Conservation (phyloP, 2,113 vertebrate species). For the Cryptotis parvus region DNA sequence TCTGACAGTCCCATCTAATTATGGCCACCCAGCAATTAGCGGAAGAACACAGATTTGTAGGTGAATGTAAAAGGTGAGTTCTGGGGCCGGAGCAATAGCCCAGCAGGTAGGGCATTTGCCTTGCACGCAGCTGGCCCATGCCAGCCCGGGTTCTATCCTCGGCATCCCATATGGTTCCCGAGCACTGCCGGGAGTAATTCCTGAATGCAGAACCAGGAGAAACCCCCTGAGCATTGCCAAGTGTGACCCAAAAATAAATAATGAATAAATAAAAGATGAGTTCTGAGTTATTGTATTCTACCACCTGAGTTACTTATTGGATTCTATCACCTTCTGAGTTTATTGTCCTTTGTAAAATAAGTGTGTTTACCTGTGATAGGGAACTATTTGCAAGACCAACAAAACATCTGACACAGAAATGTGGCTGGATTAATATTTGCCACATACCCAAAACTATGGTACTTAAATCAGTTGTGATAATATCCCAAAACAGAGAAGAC, state of each 20-base stretch:
- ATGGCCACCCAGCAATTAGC: neutral
- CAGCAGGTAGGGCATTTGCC: too few species aligned
- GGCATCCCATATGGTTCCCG: too few species aligned
- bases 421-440: neutral
- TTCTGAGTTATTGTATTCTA: neutral
- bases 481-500: constrained; percentile 20
- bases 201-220: too few species aligned
- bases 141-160: too few species aligned
- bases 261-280: too few species aligned
- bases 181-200: too few species aligned
- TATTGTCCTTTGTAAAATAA: constrained; percentile 30
- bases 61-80: neutral
- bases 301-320: neutral
- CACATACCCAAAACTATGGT: neutral
- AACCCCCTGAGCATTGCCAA: too few species aligned
- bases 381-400: constrained; percentile 30
- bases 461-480: neutral
- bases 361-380: neutral
- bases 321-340: neutral
- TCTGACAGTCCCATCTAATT: neutral
- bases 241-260: too few species aligned
- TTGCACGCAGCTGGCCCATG: too few species aligned
- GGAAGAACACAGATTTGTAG: neutral
- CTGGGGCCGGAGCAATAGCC: too few species aligned
- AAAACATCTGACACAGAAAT: neutral